These are phyloP conservation scores for Timandra comae DNA, from an alignment of 2,888 invertebrate genomes.

Conservation along the genomic window DNA sequence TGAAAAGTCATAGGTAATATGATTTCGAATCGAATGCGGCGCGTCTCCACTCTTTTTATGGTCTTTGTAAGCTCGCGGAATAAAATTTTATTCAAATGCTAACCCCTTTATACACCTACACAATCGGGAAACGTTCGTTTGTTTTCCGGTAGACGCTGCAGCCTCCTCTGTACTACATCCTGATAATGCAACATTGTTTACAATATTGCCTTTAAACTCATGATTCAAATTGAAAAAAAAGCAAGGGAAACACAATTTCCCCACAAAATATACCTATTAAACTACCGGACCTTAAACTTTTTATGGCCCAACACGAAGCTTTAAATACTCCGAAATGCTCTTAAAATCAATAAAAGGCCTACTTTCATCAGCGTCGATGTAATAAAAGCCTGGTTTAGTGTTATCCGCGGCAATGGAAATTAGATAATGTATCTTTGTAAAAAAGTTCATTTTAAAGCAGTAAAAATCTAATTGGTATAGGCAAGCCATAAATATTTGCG, in stretches of 20 bases:
- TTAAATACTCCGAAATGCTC: constrained; percentile 66
- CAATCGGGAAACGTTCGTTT: constrained; percentile 29
- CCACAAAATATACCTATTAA: constrained; percentile 47
- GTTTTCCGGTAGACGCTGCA: constrained; percentile 11
- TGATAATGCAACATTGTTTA: constrained; percentile 5
- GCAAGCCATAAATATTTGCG: constrained; percentile 62
- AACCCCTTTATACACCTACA: constrained; percentile 29
- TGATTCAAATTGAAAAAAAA: constrained; percentile 17
- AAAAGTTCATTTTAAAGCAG: constrained; percentile 51
- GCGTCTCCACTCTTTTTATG: constrained; percentile 51
- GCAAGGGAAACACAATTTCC: constrained; percentile 23
- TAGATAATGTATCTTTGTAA: constrained; percentile 62
- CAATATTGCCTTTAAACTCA: neutral
- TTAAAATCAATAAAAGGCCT: constrained; percentile 72
- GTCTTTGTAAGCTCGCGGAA: constrained; percentile 42
- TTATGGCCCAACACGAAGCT: constrained; percentile 55
- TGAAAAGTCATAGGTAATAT: constrained; percentile 60
- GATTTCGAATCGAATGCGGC: constrained; percentile 62
- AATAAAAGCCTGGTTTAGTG: constrained; percentile 70
- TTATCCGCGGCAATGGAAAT: constrained; percentile 64
- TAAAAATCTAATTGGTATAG: constrained; percentile 65
- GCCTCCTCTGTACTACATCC: constrained; percentile 8
- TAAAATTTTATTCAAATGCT: constrained; percentile 49
- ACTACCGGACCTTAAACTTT: constrained; percentile 56
- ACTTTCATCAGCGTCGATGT: constrained; percentile 63